Evolutionary conservation across 2,797 vertebrate genomes (phyloP).

Genomic region (Hypotaenidia philippensis): DNA sequence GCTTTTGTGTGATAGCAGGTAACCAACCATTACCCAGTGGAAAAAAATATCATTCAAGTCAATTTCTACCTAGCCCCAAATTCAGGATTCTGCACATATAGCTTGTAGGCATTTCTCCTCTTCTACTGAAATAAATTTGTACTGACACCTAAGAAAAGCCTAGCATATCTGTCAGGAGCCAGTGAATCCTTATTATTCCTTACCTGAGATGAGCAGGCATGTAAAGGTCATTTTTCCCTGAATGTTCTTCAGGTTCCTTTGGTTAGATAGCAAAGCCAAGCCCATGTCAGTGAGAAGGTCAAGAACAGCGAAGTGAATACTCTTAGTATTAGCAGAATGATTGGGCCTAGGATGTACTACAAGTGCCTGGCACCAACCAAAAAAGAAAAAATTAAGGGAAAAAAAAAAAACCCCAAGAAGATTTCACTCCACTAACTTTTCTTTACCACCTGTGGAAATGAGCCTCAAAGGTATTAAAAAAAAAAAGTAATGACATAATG

Average conservation of each 20-base stretch:
- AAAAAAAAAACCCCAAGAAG: background rate
- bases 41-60: background rate
- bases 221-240: slow-evolving; percentile 16
- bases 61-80: background rate
- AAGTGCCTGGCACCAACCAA: background rate
- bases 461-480: background rate
- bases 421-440: background rate
- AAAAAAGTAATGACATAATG: background rate
- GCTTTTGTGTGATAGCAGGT: background rate
- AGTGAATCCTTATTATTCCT: background rate
- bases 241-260: background rate
- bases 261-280: background rate
- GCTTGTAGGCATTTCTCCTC: slow-evolving; percentile 13
- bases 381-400: background rate
- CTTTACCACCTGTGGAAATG: background rate
- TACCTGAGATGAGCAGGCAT: background rate
- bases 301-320: background rate
- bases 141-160: slow-evolving; percentile 18
- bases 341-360: background rate
- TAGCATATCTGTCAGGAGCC: slow-evolving; percentile 14
- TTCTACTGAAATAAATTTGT: slow-evolving; percentile 9
- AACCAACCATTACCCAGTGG: background rate
- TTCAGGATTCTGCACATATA: slow-evolving; percentile 4
- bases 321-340: background rate
- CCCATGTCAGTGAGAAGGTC: background rate